phyloP scores from a whole-genome alignment of 2,113 vertebrate species.

The Calidris pugnax region DNA sequence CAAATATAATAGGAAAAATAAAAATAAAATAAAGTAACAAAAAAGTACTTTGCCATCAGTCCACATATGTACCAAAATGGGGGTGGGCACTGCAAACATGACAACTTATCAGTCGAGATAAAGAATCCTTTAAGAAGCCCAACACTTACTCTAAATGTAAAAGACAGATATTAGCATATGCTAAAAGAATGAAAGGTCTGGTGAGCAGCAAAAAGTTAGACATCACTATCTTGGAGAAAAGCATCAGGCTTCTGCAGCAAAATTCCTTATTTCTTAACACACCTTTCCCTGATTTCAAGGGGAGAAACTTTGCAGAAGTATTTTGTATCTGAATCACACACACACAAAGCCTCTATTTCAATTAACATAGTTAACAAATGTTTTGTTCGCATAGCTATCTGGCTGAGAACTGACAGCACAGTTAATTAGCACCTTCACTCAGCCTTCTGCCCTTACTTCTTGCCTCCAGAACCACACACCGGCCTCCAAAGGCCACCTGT shows the following conservation, averaged over 20 bases:
- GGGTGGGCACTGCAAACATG: neutral
- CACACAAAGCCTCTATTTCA: neutral
- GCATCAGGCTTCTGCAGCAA: neutral
- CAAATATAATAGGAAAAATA: neutral
- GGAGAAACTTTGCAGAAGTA: neutral
- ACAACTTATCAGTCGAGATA: neutral
- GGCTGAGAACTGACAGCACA: neutral
- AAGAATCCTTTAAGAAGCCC: neutral
- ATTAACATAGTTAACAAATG: neutral
- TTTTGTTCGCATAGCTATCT: neutral
- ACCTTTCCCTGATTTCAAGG: neutral
- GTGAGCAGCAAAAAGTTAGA: rapidly evolving
- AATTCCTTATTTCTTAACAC: neutral
- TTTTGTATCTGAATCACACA: neutral
- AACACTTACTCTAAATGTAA: neutral
- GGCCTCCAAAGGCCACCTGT: neutral
- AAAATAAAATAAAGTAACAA: neutral
- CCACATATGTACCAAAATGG: neutral
- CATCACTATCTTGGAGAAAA: neutral
- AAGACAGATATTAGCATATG: neutral
- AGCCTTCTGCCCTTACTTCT: neutral
- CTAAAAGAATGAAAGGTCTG: neutral
- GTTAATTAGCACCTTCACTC: neutral
- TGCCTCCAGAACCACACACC: neutral
- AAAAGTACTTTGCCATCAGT: neutral